Conservation (phyloP, 2,797 vertebrate species). For the Betta splendens region DNA sequence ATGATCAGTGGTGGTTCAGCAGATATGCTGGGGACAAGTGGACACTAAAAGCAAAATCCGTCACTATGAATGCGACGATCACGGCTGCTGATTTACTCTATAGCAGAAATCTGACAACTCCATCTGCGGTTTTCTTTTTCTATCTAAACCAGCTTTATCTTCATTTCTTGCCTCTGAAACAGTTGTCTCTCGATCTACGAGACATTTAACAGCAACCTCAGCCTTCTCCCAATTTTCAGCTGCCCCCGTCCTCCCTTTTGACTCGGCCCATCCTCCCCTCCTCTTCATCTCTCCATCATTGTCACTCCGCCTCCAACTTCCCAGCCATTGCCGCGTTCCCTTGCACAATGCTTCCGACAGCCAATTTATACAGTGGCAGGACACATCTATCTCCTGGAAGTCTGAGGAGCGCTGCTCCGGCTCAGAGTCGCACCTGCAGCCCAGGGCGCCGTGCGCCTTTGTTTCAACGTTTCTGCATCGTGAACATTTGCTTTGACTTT, state of each 20-base stretch:
- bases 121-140: slow-evolving; percentile 15
- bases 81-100: slow-evolving; percentile 19
- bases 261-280: slow-evolving; percentile 27
- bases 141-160: slow-evolving; percentile 38
- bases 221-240: slow-evolving; percentile 34
- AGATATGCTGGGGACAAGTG: slow-evolving; percentile 27
- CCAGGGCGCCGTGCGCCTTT: slow-evolving; percentile 32
- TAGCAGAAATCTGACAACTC: slow-evolving; percentile 6
- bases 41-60: slow-evolving; percentile 43
- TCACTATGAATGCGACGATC: slow-evolving; percentile 41
- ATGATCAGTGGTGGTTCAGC: slow-evolving; percentile 40
- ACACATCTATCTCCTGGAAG: slow-evolving; percentile 69
- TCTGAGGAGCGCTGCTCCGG: slow-evolving; percentile 37
- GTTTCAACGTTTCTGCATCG: slow-evolving; percentile 15
- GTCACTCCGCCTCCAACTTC: slow-evolving; percentile 57
- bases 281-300: slow-evolving; percentile 62
- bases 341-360: slow-evolving; percentile 69
- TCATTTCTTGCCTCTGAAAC: slow-evolving; percentile 48
- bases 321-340: slow-evolving; percentile 49
- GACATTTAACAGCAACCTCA: slow-evolving; percentile 58
- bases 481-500: slow-evolving; percentile 34
- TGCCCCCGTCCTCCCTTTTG: slow-evolving; percentile 41
- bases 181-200: slow-evolving; percentile 29
- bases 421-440: slow-evolving; percentile 38
- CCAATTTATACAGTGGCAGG: slow-evolving; percentile 76